Base-by-base conservation (phyloP, 2,888 invertebrate genomes). In the Clanis bilineata region DNA sequence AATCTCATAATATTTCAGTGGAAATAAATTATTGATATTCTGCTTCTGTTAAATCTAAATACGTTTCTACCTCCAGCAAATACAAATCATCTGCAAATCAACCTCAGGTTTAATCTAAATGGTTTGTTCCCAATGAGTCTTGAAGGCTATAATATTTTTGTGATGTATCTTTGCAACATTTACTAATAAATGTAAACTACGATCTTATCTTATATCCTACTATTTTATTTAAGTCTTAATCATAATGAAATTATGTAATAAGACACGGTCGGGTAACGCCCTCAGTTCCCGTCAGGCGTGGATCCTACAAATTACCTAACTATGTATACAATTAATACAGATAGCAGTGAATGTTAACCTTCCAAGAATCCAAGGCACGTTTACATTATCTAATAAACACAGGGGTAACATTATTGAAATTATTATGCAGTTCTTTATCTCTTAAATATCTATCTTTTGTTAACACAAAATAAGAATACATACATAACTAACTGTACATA, bases 231-330 rank as follows among this genome's bases (percentile, higher is more conserved):
- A n/a, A 38, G 23, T 58, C 3, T 38, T 7, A 36, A 38, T 45
- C 32, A 10, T 36, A 12, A 7, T 10, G n/a, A n/a, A 44, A 51
- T 15, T 15, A 15, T 41, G 18, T 18, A 38, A 58, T 62, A 67
- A 66, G 77, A 64, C 67, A 81, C 75, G 80, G 71, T 79, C 66
- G 71, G 74, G 62, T 75, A 73, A 67, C 69, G 80, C 79, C 82
- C 81, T 83, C 74, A 74, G 65, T 67, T 73, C 65, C 71, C 72
- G 73, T 75, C 77, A 83, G 75, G 84, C 88, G 82, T 85, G 79
- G 74, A 82, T 90, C 89, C 89, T 80, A 72, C 57, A 44, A 56
- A 71, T 85, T 87, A 78, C 81, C 70, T 70, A 83, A 88, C 68
- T 73, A 74, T 79, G 70, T 36, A 36, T 18, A 41, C 18, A 18